Evolutionary conservation across 2,797 vertebrate genomes (phyloP).

Genomic region (Fistularia commersonii): DNA sequence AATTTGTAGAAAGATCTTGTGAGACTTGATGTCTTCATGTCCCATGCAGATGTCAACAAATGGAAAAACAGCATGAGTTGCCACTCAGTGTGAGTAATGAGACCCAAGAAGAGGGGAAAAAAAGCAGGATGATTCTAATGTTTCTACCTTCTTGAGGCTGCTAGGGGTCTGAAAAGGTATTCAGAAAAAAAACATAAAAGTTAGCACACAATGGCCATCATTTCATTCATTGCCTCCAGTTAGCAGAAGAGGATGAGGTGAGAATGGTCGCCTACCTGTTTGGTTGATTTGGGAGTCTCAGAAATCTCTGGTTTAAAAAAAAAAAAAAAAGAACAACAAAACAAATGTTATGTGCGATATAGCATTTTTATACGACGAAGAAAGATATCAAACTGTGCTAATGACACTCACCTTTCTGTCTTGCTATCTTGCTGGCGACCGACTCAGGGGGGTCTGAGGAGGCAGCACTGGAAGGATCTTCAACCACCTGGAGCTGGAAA

Average conservation of each 20-base stretch:
- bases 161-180: conserved; percentile 48
- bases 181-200: too few species aligned
- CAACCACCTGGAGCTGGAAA: conserved; percentile 90
- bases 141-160: conserved; percentile 67
- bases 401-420: conserved; percentile 78
- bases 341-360: background rate
- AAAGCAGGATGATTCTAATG: conserved; percentile 26
- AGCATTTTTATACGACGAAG: background rate
- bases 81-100: background rate
- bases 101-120: conserved; percentile 17
- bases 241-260: conserved; percentile 24
- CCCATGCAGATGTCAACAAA: conserved; percentile 16
- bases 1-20: background rate
- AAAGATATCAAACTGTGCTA: too few species aligned
- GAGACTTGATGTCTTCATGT: conserved; percentile 9
- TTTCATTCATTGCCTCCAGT: too few species aligned
- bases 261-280: conserved; percentile 78
- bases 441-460: conserved; percentile 91
- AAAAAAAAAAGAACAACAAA: background rate
- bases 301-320: conserved; percentile 75
- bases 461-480: conserved; percentile 87
- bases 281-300: conserved; percentile 83
- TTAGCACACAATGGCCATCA: too few species aligned
- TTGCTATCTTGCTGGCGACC: conserved; percentile 74
- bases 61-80: conserved; percentile 21